Evolutionary conservation across 2,113 vertebrate genomes (phyloP), one percentile per base, ranked within the genome.

Genomic region (Ictalurus punctatus): DNA sequence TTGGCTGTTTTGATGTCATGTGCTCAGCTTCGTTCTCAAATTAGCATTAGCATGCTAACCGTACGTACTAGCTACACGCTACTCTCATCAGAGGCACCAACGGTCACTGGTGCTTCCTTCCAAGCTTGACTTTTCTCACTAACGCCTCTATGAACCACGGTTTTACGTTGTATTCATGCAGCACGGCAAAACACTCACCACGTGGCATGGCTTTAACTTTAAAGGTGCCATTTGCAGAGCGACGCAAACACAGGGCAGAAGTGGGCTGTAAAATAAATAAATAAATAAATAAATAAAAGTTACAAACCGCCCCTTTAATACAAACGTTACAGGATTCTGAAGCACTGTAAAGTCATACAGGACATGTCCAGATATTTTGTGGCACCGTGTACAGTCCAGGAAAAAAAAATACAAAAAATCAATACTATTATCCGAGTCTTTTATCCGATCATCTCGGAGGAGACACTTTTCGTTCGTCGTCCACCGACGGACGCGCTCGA

Each of bases 371-470:
- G 56, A 59, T 25, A 12, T 59, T 37, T 21, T 59, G 30, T 59
- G 40, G 40, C 59, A 10, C 27, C 80, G 13, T 59, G 80, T 54
- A n/a, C 44, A n/a, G 6, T 52, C 48, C 44, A 7, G 25, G 48
- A 52, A 52, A 10, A 10, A 44, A 23, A 44, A 4, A 44, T 34
- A 34, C 34, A 44, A 44, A 4, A 85, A 89, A 90, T 91, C 87
- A 54, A 90, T 87, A 83, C 34, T 76, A 54, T 83, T 48, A 61
- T 90, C 76, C 19, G 25, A 88, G 85, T 83, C 82, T 56, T 84
- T 92, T 89, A 89, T 90, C 89, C 65, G 85, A 91, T 63, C 58
- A 80, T 86, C 79, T 88, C 48, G 56, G 61, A n/a, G 30, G 16
- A 67, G 63, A 88, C 79, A 73, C 37, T 82, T 84, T 76, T 44